phyloP scores from a whole-genome alignment of 2,888 invertebrate genomes.

The Clistopyga incitator region DNA sequence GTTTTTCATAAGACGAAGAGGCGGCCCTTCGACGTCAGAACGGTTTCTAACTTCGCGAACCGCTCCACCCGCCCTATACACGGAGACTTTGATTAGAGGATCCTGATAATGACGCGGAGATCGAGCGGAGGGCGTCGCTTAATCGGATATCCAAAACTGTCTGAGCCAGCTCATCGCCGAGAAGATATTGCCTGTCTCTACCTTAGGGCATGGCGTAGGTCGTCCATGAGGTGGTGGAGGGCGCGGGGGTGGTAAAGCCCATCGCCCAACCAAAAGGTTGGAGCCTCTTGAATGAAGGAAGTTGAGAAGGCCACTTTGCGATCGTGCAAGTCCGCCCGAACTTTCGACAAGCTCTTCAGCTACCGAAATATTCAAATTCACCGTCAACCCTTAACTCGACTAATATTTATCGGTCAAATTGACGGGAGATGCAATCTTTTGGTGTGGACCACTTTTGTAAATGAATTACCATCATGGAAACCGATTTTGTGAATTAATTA shows the following conservation, averaged over 20 bases:
- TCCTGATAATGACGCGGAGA: conserved; percentile 81
- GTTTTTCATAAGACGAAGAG: conserved; percentile 59
- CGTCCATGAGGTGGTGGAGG: conserved; percentile 32
- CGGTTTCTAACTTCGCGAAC: conserved; percentile 73
- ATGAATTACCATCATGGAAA: background rate
- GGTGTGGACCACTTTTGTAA: background rate
- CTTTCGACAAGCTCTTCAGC: background rate
- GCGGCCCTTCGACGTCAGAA: conserved; percentile 69
- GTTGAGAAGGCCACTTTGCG: conserved; percentile 12
- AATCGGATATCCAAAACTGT: conserved; percentile 82
- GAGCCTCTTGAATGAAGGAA: conserved; percentile 32
- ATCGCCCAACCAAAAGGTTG: conserved; percentile 17
- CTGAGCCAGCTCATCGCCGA: conserved; percentile 70
- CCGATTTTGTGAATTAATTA: too few species aligned
- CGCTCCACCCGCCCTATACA: conserved; percentile 56
- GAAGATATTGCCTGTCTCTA: conserved; percentile 63
- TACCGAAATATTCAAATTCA: conserved; percentile 39
- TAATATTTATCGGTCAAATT: background rate
- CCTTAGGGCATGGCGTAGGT: conserved; percentile 32
- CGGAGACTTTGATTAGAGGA: conserved; percentile 82
- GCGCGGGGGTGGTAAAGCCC: conserved; percentile 1
- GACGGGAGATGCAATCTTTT: background rate
- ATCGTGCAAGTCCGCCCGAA: background rate
- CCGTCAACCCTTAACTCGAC: background rate
- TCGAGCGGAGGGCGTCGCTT: conserved; percentile 75